These are phyloP conservation scores for Zoanthus gigantus DNA, from an alignment of 92 coral and sea anemone genomes.

Conservation along the genomic window DNA sequence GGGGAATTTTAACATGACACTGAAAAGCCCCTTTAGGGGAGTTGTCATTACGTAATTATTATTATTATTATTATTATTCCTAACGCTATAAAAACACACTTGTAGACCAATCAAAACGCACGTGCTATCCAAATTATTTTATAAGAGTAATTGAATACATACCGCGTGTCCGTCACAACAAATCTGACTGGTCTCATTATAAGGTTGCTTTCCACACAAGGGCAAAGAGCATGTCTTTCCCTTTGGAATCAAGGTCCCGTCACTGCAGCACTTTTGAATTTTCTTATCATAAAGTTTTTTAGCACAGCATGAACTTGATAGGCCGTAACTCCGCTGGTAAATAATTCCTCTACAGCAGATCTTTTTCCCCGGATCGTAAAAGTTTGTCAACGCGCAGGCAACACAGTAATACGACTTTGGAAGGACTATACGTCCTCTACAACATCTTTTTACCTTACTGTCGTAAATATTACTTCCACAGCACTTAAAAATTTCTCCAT, in stretches of 20 bases:
- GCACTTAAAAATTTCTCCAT: neutral
- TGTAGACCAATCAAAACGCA: no score
- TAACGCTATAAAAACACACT: no score
- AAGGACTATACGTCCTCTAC: neutral
- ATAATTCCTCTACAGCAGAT: constrained; percentile 23
- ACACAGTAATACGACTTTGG: constrained; percentile 2
- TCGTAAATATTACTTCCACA: constrained; percentile 6
- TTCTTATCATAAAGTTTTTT: neutral
- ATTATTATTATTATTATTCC: no score
- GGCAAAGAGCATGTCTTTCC: neutral
- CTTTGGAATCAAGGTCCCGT: neutral
- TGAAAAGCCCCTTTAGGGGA: no score
- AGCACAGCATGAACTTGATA: neutral
- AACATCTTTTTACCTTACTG: neutral
- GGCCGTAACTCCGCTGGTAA: neutral
- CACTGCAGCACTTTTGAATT: constrained; percentile 8
- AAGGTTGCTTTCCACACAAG: constrained; percentile 22
- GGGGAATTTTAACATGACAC: no score
- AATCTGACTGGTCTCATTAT: constrained; percentile 4
- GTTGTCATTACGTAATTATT: no score
- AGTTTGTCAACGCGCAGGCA: constrained; percentile 4
- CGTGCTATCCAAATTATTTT: no score
- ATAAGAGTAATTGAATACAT: neutral
- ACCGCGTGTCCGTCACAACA: constrained; percentile 17
- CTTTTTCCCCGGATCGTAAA: constrained; percentile 16